phyloP scores from a whole-genome alignment of 2,797 vertebrate genomes.

The Pseudomugil tenellus region DNA sequence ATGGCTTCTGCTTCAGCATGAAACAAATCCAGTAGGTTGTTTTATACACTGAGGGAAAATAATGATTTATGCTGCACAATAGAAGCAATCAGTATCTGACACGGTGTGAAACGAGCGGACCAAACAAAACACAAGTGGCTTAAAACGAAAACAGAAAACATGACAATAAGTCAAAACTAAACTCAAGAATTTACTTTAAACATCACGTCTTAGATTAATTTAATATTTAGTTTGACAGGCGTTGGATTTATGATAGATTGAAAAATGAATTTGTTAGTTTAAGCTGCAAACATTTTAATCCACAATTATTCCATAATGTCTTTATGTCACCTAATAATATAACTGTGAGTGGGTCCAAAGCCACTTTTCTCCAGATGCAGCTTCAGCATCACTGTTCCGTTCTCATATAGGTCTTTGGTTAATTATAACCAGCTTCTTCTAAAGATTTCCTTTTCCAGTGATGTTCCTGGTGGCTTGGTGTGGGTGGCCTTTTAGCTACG shows the following conservation, averaged over 20 bases:
- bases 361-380: background rate
- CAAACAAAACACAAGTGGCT: background rate
- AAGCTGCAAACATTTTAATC: background rate
- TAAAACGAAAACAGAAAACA: background rate
- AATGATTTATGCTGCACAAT: background rate
- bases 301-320: background rate
- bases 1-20: too few relatives aligned
- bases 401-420: conserved; percentile 32
- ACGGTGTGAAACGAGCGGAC: background rate
- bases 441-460: conserved; percentile 22
- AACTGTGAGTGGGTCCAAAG: conserved; percentile 15
- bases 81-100: background rate
- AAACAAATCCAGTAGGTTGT: too few relatives aligned
- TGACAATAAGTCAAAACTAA: background rate
- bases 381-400: conserved; percentile 14
- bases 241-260: background rate
- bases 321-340: conserved; percentile 1
- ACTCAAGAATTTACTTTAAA: too few relatives aligned
- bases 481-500: conserved; percentile 34
- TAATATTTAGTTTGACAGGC: background rate
- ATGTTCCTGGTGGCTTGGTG: conserved; percentile 35
- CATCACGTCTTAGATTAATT: background rate
- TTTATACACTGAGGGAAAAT: background rate
- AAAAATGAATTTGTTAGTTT: background rate
- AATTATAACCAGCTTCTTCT: conserved; percentile 28